These are phyloP conservation scores for Sphaerodactylus townsendi DNA, from an alignment of 2,113 vertebrate species.

Conservation along the genomic window DNA sequence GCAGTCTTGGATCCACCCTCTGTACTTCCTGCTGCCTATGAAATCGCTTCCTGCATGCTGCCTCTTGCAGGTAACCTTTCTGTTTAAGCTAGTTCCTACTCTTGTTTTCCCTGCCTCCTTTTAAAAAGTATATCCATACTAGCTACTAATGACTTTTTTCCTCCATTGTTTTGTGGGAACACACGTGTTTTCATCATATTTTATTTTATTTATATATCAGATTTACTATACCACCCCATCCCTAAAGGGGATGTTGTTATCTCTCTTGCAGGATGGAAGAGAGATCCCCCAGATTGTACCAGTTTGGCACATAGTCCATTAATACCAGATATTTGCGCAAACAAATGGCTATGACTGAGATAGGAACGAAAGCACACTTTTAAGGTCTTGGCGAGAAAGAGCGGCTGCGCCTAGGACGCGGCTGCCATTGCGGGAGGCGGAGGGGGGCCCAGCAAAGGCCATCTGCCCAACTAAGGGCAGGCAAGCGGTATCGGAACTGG, in stretches of 20 bases:
- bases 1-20: slow-evolving; percentile 88
- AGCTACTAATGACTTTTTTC: background rate
- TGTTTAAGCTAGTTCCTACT: background rate
- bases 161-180: background rate
- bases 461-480: no score
- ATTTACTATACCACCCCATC: no score
- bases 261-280: slow-evolving; percentile 77
- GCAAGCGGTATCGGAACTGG: no score
- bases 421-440: no score
- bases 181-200: background rate
- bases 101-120: background rate
- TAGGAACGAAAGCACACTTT: background rate
- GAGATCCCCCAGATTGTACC: slow-evolving; percentile 83
- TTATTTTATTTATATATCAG: no score
- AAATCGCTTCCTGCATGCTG: slow-evolving; percentile 83
- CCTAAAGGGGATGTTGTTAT: no score
- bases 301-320: slow-evolving; percentile 85
- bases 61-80: slow-evolving; percentile 79
- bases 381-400: background rate
- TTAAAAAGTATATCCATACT: background rate
- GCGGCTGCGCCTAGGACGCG: no score
- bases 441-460: no score
- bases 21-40: slow-evolving; percentile 88
- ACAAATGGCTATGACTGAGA: background rate
- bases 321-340: slow-evolving; percentile 74